Base-by-base conservation (phyloP, 1,140 invertebrate genomes). In the Gryon sp. region DNA sequence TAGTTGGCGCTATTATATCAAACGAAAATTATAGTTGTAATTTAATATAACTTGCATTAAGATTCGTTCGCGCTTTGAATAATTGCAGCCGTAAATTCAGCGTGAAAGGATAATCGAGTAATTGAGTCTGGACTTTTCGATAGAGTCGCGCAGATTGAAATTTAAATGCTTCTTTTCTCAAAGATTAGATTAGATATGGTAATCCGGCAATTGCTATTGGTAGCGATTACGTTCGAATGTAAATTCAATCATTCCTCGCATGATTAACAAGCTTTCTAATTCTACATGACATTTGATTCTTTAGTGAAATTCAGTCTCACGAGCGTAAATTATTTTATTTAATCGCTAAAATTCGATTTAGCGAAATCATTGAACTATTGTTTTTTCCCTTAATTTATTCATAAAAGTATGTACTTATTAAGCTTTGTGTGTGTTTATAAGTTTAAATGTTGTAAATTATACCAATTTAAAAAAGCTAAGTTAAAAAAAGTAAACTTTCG, bases 181-280 rank as follows among this genome's bases (percentile, higher is more conserved):
- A 28, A 32, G 30, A 68, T 68, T 62, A 60, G 55, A 75, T 75
- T 75, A 75, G 62, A 68, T 75, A 75, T 75, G 62, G 22, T 68
- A 75, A 75, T 75, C 55, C 26, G n/a, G 53, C 38, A 30, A 52
- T 24, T 53, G 46, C 7, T 36, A 62, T 62, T 46, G 40, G 12
- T 48, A 32, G 32, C 32, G 46, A 75, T 68, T 68, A 62, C 53
- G 62, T 15, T 40, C 46, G 45, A 53, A 74, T 60, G n/a, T 74
- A 74, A 66, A 74, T 74, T 74, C 62, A 74, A 74, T 74, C 24
- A 66, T 53, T 53, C 46, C 60, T 3, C 14, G 38, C 20, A 36
- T 66, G 60, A 74, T 74, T 66, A 66, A 74, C 66, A 65, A 59
- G 43, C 70, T 66, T 74, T 74, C 70, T 60, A 66, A 66, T 60